Percentiles rank a stretch among this genome's conserved stretches.
phyloP scores from a whole-genome alignment of 2,797 vertebrate species.

The Anniella stebbinsi region DNA sequence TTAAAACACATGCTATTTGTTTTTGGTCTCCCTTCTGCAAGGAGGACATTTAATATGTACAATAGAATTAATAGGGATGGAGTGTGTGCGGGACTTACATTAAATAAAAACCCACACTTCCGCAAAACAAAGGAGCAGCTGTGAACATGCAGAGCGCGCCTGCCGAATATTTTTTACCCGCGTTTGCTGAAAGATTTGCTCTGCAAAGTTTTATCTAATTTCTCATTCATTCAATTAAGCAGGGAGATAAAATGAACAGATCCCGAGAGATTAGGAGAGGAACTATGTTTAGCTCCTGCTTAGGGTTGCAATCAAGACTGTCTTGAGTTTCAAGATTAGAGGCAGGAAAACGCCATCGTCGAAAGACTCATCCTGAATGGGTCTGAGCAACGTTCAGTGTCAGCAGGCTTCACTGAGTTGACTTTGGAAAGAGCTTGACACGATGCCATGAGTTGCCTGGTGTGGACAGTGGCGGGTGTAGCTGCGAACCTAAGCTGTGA shows the following conservation, averaged over 20 bases:
- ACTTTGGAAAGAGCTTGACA: not conserved
- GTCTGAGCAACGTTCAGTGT: conserved; percentile 13
- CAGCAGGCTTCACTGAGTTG: not conserved
- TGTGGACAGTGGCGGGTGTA: not conserved
- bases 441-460: too few relatives aligned
- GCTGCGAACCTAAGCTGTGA: not conserved
- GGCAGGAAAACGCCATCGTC: not conserved
- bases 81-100: conserved; percentile 76
- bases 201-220: conserved; percentile 80
- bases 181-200: conserved; percentile 79
- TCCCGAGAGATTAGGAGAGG: conserved; percentile 65
- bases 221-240: conserved; percentile 79
- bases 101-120: conserved; percentile 71
- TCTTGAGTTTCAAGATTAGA: conserved; percentile 43
- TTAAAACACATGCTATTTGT: conserved; percentile 78
- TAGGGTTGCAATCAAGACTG: conserved; percentile 15
- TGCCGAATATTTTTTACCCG: conserved; percentile 69
- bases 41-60: conserved; percentile 79
- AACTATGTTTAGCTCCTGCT: conserved; percentile 67
- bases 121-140: conserved; percentile 78
- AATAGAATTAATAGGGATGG: conserved; percentile 78
- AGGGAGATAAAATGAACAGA: conserved; percentile 72
- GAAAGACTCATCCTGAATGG: conserved; percentile 24
- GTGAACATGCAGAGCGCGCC: conserved; percentile 72
- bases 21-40: conserved; percentile 76